Evolutionary conservation across 2,113 vertebrate species (phyloP).

Genomic region (Thunnus maccoyii): DNA sequence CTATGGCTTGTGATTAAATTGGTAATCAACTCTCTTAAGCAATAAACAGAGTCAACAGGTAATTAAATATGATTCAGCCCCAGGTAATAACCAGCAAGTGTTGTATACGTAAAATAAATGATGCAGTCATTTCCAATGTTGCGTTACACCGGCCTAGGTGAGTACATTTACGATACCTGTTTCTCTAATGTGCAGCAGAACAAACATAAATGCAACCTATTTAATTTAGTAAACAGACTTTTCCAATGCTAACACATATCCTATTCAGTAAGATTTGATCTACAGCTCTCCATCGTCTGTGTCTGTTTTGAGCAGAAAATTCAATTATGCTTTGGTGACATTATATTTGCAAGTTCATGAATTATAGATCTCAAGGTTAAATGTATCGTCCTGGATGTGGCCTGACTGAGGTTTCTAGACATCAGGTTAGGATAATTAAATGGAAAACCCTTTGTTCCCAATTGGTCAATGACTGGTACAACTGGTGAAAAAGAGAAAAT

Average conservation of each 20-base stretch:
- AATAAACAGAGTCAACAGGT: slow-evolving; percentile 68
- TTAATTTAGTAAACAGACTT: not conserved
- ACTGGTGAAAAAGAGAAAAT: slow-evolving; percentile 13
- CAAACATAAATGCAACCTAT: not conserved
- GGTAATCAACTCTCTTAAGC: slow-evolving; percentile 55
- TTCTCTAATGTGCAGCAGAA: not conserved
- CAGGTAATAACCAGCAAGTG: slow-evolving; percentile 14
- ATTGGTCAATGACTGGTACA: not conserved
- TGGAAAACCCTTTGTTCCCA: not conserved
- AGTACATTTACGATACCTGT: not conserved
- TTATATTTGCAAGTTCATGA: slow-evolving; percentile 28
- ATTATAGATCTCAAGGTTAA: slow-evolving; percentile 55
- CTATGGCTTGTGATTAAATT: slow-evolving; percentile 65
- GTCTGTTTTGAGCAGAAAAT: slow-evolving; percentile 35
- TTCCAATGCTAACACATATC: not conserved
- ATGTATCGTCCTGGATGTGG: not conserved
- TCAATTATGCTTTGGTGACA: slow-evolving; percentile 29
- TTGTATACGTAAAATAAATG: not conserved
- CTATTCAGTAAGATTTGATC: slow-evolving; percentile 11
- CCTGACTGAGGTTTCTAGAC: not conserved
- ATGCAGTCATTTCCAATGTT: not conserved
- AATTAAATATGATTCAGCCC: slow-evolving; percentile 60
- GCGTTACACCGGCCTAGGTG: too few species aligned
- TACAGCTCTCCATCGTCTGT: not conserved
- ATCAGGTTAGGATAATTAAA: not conserved